These are phyloP conservation scores for Delia radicum DNA, from an alignment of 1,140 invertebrate genomes.

Conservation along the genomic window DNA sequence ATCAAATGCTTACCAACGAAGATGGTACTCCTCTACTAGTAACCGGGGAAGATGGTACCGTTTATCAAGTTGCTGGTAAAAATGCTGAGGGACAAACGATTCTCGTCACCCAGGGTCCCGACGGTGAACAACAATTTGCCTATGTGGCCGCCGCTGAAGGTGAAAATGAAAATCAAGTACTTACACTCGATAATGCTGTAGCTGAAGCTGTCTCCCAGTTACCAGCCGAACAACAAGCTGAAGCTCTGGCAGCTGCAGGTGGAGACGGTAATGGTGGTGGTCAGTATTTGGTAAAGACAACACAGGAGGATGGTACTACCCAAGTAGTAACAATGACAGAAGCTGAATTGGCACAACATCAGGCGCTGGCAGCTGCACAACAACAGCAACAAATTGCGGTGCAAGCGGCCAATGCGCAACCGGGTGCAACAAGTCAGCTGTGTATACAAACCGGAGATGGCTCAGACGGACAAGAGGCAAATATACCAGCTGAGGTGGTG, in stretches of 20 bases:
- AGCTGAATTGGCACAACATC: conserved; percentile 55
- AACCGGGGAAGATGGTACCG: conserved; percentile 65
- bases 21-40: conserved; percentile 63
- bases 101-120: conserved; percentile 66
- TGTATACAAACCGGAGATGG: conserved; percentile 58
- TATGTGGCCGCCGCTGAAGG: conserved; percentile 67
- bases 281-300: conserved; percentile 61
- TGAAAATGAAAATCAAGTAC: conserved; percentile 62
- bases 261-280: conserved; percentile 54
- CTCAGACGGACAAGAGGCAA: conserved; percentile 61
- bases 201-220: conserved; percentile 59
- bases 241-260: conserved; percentile 56
- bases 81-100: conserved; percentile 75
- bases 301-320: conserved; percentile 56
- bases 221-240: conserved; percentile 41
- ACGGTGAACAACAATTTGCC: conserved; percentile 70
- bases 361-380: conserved; percentile 45
- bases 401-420: neutral
- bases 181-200: conserved; percentile 65
- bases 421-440: conserved; percentile 40
- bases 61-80: conserved; percentile 68
- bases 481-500: conserved; percentile 80
- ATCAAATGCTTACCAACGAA: conserved; percentile 52
- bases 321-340: conserved; percentile 32
- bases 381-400: conserved; percentile 26